phyloP scores from a whole-genome alignment of 2,113 vertebrate genomes.

The Pomatorhinus ruficollis region DNA sequence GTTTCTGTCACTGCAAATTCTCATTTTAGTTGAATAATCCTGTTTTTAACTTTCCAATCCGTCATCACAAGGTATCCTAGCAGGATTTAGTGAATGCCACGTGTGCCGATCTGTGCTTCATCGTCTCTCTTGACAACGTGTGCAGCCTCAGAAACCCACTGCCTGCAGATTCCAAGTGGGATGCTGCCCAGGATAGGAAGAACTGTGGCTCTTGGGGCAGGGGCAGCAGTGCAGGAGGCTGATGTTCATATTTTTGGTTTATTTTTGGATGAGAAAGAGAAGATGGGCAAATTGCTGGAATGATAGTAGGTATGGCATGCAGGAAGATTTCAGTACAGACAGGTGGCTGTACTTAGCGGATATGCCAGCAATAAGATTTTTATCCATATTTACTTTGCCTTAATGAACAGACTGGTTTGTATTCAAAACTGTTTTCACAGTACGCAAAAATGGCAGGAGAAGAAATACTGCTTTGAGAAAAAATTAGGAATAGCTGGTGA shows the following conservation, averaged over 20 bases:
- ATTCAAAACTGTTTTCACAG: not conserved
- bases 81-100: not conserved
- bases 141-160: not conserved
- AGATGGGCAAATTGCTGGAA: not conserved
- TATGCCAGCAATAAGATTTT: not conserved
- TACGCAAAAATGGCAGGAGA: not conserved
- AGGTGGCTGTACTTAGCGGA: not conserved
- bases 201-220: not conserved
- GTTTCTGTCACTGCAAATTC: conserved; percentile 28
- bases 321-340: not conserved
- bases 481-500: not conserved
- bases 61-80: not conserved
- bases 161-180: not conserved
- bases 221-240: not conserved
- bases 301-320: not conserved
- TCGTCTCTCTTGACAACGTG: not conserved
- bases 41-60: conserved; percentile 1
- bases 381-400: conserved; percentile 2
- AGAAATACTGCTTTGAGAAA: not conserved
- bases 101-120: not conserved
- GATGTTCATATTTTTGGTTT: not conserved
- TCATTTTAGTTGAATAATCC: conserved; percentile 33
- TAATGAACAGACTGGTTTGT: not conserved
- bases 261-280: not conserved
- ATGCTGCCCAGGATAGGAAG: not conserved